A percentile compares a stretch with the other conserved stretches of the same genome.
phyloP scores from a whole-genome alignment of 2,888 invertebrate genomes.

The Sesia apiformis region DNA sequence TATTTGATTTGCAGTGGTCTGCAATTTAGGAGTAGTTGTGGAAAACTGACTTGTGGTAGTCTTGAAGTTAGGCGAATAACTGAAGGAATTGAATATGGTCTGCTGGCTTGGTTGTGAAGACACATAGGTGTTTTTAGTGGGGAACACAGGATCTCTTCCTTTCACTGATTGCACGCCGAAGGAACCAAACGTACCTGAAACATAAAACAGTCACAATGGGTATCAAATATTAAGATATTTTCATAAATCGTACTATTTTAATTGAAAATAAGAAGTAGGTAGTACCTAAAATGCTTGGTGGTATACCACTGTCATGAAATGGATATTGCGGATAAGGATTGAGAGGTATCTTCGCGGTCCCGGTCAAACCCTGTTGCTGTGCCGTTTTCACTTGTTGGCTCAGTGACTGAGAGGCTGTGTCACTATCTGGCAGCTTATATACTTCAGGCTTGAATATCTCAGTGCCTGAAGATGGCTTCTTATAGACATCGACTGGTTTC shows the following conservation, averaged over 20 bases:
- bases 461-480: slow-evolving; percentile 25
- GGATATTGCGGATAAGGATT: slow-evolving; percentile 48
- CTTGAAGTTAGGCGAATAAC: slow-evolving; percentile 49
- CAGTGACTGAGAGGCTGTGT: slow-evolving; percentile 45
- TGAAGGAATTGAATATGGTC: slow-evolving; percentile 54
- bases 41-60: slow-evolving; percentile 39
- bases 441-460: slow-evolving; percentile 61
- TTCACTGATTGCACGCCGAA: slow-evolving; percentile 75
- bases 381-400: slow-evolving; percentile 59
- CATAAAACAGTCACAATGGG: neutral
- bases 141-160: slow-evolving; percentile 60
- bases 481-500: slow-evolving; percentile 48
- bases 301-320: slow-evolving; percentile 49
- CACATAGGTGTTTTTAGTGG: slow-evolving; percentile 54
- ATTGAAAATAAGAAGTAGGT: too few species aligned
- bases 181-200: slow-evolving; percentile 72
- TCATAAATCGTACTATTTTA: too few species aligned
- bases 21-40: slow-evolving; percentile 46
- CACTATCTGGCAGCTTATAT: slow-evolving; percentile 52
- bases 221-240: too few species aligned
- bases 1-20: slow-evolving; percentile 43
- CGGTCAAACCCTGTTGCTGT: slow-evolving; percentile 42
- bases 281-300: slow-evolving; percentile 57
- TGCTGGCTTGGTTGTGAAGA: slow-evolving; percentile 55
- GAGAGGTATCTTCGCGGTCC: slow-evolving; percentile 24